These are phyloP conservation scores for Andrena praecox DNA, from an alignment of 2,888 invertebrate genomes.

Conservation along the genomic window DNA sequence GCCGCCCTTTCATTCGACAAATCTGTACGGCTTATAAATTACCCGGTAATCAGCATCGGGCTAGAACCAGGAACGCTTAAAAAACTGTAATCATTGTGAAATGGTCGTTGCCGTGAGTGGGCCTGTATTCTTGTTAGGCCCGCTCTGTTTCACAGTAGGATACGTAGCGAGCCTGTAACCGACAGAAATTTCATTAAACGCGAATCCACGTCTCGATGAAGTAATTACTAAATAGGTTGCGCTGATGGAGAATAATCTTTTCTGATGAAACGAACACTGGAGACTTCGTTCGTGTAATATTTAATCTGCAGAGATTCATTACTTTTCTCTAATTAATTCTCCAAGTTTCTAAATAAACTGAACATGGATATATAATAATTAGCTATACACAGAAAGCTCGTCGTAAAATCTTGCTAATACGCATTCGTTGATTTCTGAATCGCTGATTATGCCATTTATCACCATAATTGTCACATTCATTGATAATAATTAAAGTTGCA, in stretches of 20 bases:
- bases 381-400: background rate
- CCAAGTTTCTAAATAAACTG: no score
- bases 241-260: background rate
- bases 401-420: background rate
- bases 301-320: background rate
- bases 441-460: constrained; percentile 7
- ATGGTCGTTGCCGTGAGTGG: background rate
- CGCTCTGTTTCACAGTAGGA: background rate
- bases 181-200: background rate
- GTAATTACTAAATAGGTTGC: background rate
- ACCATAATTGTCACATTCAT: constrained; percentile 9
- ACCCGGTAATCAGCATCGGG: constrained; percentile 10
- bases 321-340: background rate
- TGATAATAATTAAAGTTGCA: background rate
- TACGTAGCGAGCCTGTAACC: background rate
- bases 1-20: constrained; percentile 55
- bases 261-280: background rate
- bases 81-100: constrained; percentile 15
- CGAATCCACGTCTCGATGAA: constrained; percentile 1
- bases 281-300: background rate
- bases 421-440: background rate
- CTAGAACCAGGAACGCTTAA: background rate
- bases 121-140: background rate
- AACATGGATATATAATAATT: no score
- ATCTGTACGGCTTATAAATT: constrained; percentile 40